Base-by-base conservation (phyloP, 2,888 invertebrate genomes). In the Harpalus rubripes region DNA sequence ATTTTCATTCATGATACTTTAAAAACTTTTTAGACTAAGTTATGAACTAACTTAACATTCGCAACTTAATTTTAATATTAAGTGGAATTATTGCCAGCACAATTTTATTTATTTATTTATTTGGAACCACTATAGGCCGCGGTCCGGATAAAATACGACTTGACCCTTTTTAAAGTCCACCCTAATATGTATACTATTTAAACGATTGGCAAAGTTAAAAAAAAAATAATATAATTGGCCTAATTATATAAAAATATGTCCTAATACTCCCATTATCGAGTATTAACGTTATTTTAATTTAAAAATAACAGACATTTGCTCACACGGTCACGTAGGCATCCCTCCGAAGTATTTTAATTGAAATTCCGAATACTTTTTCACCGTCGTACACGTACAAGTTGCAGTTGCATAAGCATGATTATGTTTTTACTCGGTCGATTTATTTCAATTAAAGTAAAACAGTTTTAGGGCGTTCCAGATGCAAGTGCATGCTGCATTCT, bases 321-420 rank as follows among this genome's bases (percentile, higher is more conserved):
- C 59, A n/a, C 32, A 83, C 56, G 84, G 59, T 58, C 41, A n/a
- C 56, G 52, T 10, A 61, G 16, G 16, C 78, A 39, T 63, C 65
- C 78, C 39, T 15, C 76, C n/a, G 63, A 78, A 84, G 85, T 81
- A 86, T 86, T 86, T 86, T 86, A 86, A 86, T 86, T 86, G 86
- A 85, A 86, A 86, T 86, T 86, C 86, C 82, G 72, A 68, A 83
- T 78, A 85, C 81, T 86, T 86, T 86, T 85, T 83, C 86, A 82
- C 16, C 78, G 79, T 32, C 32, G 32, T 32, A 32, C 5, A 32
- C 32, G 32, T 32, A 32, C 81, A 76, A 18, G 5, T 12, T 12
- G 56, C 2, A 83, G 76, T 82, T 44, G 26, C 74, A 72, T 32
- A 65, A n/a, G 74, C 82, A 56, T 44, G 58, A 74, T 84, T 61